Evolutionary conservation across 1,140 invertebrate genomes (phyloP).

Genomic region (Cydia splendana): DNA sequence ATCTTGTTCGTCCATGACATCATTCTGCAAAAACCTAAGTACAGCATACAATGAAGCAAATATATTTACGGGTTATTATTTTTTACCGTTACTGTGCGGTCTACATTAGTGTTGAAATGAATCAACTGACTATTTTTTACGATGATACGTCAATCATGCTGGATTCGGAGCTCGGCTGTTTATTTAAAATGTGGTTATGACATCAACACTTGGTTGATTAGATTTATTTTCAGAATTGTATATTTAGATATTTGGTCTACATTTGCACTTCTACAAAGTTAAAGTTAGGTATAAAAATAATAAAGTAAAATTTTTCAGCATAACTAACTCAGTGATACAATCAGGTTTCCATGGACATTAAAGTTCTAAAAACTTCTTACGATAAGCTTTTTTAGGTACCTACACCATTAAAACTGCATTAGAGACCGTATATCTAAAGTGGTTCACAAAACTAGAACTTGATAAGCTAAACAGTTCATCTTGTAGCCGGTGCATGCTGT

Average conservation of each 20-base stretch:
- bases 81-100: slow-evolving; percentile 26
- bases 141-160: slow-evolving; percentile 12
- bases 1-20: slow-evolving; percentile 26
- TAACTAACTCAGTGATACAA: too few species aligned
- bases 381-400: neutral
- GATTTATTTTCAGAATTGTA: neutral
- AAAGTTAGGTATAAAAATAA: too few species aligned
- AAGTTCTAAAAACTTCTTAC: slow-evolving; percentile 1
- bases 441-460: neutral
- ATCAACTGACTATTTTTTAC: slow-evolving; percentile 10
- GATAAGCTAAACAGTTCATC: slow-evolving; percentile 5
- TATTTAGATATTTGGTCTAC: too few species aligned
- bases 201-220: neutral
- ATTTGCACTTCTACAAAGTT: too few species aligned
- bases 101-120: slow-evolving; percentile 16
- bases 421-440: neutral
- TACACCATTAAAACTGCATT: slow-evolving; percentile 16
- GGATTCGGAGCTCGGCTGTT: slow-evolving; percentile 13
- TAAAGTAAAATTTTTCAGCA: too few species aligned
- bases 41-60: slow-evolving; percentile 18
- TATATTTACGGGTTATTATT: slow-evolving; percentile 7
- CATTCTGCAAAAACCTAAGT: slow-evolving; percentile 20
- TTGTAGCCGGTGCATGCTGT: neutral
- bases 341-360: neutral
- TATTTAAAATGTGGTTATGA: slow-evolving; percentile 8